Conservation (phyloP, 2,113 vertebrate genomes). For the Ictalurus furcatus region DNA sequence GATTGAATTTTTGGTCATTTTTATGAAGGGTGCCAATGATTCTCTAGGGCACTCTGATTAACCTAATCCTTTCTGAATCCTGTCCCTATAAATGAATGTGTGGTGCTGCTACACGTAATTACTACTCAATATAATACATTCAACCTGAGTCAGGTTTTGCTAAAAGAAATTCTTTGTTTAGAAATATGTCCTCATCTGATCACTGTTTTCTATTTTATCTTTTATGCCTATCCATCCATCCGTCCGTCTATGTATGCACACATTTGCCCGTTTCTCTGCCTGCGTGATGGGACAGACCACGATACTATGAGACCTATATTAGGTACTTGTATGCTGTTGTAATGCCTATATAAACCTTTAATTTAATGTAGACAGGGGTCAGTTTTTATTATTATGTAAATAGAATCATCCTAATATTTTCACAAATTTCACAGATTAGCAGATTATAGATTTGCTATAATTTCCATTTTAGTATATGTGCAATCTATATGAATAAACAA, state of each 20-base stretch:
- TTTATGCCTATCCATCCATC: neutral
- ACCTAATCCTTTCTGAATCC: neutral
- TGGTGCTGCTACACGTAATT: neutral
- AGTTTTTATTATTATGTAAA: neutral
- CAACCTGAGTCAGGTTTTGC: neutral
- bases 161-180: neutral
- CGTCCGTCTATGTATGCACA: neutral
- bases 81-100: neutral
- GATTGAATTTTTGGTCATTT: neutral
- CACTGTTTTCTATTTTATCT: neutral
- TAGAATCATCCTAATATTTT: neutral
- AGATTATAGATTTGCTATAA: neutral
- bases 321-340: conserved; percentile 77
- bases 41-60: neutral
- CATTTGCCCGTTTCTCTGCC: conserved; percentile 20
- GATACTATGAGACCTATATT: conserved; percentile 91
- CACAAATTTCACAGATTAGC: neutral
- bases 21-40: neutral
- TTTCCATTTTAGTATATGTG: neutral
- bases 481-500: neutral
- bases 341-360: neutral
- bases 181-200: neutral
- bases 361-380: neutral
- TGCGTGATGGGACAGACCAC: conserved; percentile 80
- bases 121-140: neutral